Conservation (phyloP, 2,113 vertebrate genomes). For the Epinephelus cyanopodus region DNA sequence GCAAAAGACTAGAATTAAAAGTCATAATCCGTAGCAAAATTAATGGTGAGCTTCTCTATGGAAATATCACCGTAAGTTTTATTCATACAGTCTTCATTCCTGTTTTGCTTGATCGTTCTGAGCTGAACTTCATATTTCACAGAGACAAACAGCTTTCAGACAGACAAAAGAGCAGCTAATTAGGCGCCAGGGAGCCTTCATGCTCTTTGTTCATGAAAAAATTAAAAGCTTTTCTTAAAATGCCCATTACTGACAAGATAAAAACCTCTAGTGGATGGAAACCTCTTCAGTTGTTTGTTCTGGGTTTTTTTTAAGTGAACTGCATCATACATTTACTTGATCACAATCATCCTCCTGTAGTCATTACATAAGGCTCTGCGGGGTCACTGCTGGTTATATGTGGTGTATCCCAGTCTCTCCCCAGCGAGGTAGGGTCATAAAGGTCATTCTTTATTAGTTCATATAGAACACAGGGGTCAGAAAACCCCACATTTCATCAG, state of each 20-base stretch:
- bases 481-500: slow-evolving; percentile 57
- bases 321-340: slow-evolving; percentile 12
- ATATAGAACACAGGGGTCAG: slow-evolving; percentile 63
- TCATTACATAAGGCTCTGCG: too few relatives aligned
- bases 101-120: slow-evolving; percentile 6
- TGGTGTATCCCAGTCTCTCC: slow-evolving; percentile 25
- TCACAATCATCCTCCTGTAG: background rate
- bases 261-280: slow-evolving; percentile 22
- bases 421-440: slow-evolving; percentile 25
- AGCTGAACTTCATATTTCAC: slow-evolving; percentile 22
- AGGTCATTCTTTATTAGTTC: slow-evolving; percentile 69
- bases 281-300: background rate
- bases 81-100: background rate
- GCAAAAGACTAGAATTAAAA: slow-evolving; percentile 30
- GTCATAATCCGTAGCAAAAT: slow-evolving; percentile 19
- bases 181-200: slow-evolving; percentile 9
- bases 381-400: background rate
- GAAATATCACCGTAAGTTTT: background rate
- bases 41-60: background rate
- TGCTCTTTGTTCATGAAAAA: slow-evolving; percentile 37
- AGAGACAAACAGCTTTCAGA: slow-evolving; percentile 42
- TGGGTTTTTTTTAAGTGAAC: slow-evolving; percentile 5
- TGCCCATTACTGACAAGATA: slow-evolving; percentile 16
- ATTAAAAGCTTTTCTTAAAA: slow-evolving; percentile 22
- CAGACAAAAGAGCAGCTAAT: slow-evolving; percentile 42